Base-by-base conservation (phyloP, 2,797 vertebrate genomes). In the Manis crassicaudata region DNA sequence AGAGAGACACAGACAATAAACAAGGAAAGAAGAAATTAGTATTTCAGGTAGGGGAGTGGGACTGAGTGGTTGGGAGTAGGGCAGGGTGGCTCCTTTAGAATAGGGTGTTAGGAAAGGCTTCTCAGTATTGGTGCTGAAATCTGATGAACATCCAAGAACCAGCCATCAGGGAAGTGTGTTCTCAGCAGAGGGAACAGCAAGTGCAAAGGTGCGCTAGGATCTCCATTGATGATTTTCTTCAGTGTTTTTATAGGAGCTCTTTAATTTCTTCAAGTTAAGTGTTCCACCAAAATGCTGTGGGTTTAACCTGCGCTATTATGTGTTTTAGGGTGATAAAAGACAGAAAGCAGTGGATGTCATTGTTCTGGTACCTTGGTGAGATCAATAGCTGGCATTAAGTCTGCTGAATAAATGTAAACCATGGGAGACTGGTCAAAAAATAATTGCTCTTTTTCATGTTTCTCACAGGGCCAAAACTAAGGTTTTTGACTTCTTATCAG, bases 201-300 rank as follows among this genome's bases (percentile, higher is more conserved):
- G 35, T 85, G 29, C 54, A 73, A n/a, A 85, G 80, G 12, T 46
- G 43, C 46, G 3, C 1, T 56, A 40, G 23, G 20, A 32, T 72
- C 50, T 77, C 29, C 25, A n/a, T 6, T 37, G 21, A 40, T 81
- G 43, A 68, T 73, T 54, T 29, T 89, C 14, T 79, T 79, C 25
- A 46, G 7, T 80, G 27, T 84, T 94, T 89, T 96, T 92, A 25
- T 46, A 84, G 82, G 90, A 63, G 56, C 29, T 91, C 54, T 93
- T 85, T 7, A 80, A 4, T 90, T 82, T 86, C 90, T 92, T 93
- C 25, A 88, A 72, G 81, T 90, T 93, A 60, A 63, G 6, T 86
- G 50, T 82, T 62, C 16, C 58, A 76, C 35, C 32, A 62, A 92
- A 56, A 87, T 77, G 65, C 12, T 93, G 23, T 70, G 63, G 32